phyloP scores from a whole-genome alignment of 1,140 invertebrate species.

The Saccostrea echinata region DNA sequence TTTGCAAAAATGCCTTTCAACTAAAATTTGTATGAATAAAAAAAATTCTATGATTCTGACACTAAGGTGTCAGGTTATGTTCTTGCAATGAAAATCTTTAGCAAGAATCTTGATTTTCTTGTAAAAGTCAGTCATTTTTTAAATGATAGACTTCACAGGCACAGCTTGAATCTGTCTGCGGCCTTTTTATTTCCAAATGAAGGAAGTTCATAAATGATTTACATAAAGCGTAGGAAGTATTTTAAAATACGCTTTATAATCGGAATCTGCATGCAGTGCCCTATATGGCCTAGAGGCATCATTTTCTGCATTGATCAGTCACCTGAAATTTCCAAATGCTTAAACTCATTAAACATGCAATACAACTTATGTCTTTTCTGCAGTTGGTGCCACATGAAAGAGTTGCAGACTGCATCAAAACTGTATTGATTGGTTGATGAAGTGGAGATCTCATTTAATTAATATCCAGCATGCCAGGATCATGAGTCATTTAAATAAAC shows the following conservation, averaged over 20 bases:
- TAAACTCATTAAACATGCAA: background rate
- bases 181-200: background rate
- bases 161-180: background rate
- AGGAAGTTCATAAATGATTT: background rate
- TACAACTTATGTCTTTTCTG: background rate
- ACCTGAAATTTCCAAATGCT: background rate
- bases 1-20: too few relatives aligned
- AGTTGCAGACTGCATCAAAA: slow-evolving; percentile 17
- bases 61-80: too few relatives aligned
- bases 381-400: background rate
- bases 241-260: too few relatives aligned
- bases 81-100: background rate
- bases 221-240: background rate
- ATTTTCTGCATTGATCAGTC: too few relatives aligned
- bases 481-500: background rate
- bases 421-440: background rate
- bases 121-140: background rate
- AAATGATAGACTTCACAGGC: background rate
- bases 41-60: too few relatives aligned
- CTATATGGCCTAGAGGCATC: too few relatives aligned
- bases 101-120: background rate
- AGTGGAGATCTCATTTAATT: slow-evolving; percentile 7
- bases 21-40: too few relatives aligned
- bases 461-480: slow-evolving; percentile 9
- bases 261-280: too few relatives aligned